These are phyloP conservation scores for Drosophila vallismaia DNA, from an alignment of 2,888 invertebrate genomes.

Conservation along the genomic window DNA sequence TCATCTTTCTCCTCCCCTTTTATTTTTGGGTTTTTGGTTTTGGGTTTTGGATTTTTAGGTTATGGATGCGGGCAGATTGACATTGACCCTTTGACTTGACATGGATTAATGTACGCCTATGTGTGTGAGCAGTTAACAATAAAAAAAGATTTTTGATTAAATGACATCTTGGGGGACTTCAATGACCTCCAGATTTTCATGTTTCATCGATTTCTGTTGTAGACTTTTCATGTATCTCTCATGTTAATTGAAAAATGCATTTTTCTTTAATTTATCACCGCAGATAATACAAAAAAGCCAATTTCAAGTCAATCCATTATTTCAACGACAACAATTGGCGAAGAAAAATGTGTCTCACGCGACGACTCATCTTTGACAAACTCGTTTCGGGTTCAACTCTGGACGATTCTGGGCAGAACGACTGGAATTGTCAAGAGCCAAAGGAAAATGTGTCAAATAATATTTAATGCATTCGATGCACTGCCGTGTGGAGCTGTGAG, in stretches of 20 bases:
- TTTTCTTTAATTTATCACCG: slow-evolving; percentile 1
- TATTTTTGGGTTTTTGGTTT: slow-evolving; percentile 11
- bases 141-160: slow-evolving; percentile 10
- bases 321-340: not conserved
- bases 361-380: slow-evolving; percentile 12
- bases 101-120: slow-evolving; percentile 44
- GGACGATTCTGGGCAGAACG: slow-evolving; percentile 21
- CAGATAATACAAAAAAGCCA: not conserved
- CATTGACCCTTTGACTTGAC: slow-evolving; percentile 63
- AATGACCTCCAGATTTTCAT: slow-evolving; percentile 16
- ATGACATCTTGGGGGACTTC: slow-evolving; percentile 8
- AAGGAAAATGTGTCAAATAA: slow-evolving; percentile 38
- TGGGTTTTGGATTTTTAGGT: slow-evolving; percentile 19
- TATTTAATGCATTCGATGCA: slow-evolving; percentile 27
- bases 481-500: slow-evolving; percentile 56
- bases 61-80: slow-evolving; percentile 54
- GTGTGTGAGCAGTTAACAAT: slow-evolving; percentile 5
- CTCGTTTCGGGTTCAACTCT: slow-evolving; percentile 41
- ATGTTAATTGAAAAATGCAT: slow-evolving; percentile 1
- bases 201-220: not conserved
- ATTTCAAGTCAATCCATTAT: not conserved
- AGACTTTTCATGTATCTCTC: not conserved
- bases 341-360: not conserved
- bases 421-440: slow-evolving; percentile 17
- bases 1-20: slow-evolving; percentile 27